Evolutionary conservation across 2,797 vertebrate species (phyloP).

Genomic region (Rhinella marina): DNA sequence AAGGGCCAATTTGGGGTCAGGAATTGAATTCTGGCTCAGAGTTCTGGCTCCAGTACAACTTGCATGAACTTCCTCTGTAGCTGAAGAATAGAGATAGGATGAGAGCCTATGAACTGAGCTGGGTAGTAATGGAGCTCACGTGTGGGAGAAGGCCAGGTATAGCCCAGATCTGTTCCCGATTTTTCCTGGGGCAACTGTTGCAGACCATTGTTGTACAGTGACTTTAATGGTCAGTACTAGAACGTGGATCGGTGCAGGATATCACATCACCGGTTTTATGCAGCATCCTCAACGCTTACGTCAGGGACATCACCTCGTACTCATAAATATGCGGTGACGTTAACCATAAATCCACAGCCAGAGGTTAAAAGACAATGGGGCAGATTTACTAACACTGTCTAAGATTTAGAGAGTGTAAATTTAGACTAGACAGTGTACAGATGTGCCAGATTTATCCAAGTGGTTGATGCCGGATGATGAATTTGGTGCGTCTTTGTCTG

Average conservation of each 20-base stretch:
- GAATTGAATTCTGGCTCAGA: conserved; percentile 10
- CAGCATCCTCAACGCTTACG: background rate
- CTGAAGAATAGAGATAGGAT: background rate
- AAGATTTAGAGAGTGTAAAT: no score
- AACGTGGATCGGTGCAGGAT: background rate
- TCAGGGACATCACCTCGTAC: background rate
- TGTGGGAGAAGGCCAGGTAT: background rate
- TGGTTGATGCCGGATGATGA: no score
- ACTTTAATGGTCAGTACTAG: background rate
- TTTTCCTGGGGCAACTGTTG: background rate
- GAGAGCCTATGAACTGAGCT: background rate
- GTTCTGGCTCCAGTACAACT: background rate
- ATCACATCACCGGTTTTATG: background rate
- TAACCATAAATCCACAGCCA: background rate
- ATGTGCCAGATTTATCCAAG: no score
- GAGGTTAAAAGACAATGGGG: background rate
- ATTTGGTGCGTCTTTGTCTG: no score
- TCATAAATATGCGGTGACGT: no score
- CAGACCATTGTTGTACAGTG: background rate
- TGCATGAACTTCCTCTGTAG: conserved; percentile 20
- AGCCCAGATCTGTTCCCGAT: background rate
- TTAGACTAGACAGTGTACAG: no score
- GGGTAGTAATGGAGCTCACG: background rate
- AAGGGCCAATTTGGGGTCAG: conserved; percentile 1
- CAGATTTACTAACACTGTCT: no score